Evolutionary conservation across 2,797 vertebrate genomes (phyloP).

Genomic region (Tenualosa thibaudeaui): DNA sequence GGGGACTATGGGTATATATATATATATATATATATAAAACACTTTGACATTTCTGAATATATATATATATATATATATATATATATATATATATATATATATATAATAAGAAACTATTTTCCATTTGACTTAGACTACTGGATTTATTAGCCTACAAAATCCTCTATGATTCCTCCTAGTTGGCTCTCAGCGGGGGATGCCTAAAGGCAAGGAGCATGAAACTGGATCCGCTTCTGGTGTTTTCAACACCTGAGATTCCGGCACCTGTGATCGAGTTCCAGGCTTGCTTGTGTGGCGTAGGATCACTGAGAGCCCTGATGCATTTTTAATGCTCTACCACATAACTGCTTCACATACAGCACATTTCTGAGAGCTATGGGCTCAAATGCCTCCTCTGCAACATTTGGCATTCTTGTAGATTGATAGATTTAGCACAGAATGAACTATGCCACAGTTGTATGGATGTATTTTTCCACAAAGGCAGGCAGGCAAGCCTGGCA

Average conservation of each 20-base stretch:
- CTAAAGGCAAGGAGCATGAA: not conserved
- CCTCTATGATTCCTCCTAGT: not conserved
- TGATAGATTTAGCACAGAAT: not conserved
- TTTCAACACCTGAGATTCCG: not conserved
- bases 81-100: too few species aligned
- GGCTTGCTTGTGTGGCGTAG: not conserved
- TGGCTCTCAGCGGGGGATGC: not conserved
- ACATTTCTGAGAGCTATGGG: not conserved
- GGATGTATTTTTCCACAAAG: slow-evolving; percentile 16
- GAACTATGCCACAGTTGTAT: not conserved
- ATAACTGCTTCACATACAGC: not conserved
- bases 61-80: too few species aligned
- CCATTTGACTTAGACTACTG: not conserved
- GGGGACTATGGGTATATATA: not conserved
- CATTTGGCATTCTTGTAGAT: not conserved
- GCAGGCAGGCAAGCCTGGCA: not conserved
- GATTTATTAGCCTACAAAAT: not conserved
- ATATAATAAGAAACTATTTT: not conserved
- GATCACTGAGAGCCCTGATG: not conserved
- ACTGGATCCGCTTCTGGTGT: not conserved
- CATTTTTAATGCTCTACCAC: not conserved
- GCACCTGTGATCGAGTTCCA: slow-evolving; percentile 6
- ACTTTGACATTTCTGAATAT: too few species aligned
- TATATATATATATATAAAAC: too few species aligned
- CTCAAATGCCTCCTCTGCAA: not conserved